phyloP scores from a whole-genome alignment of 2,888 invertebrate species.

The Acrobasis consociella region DNA sequence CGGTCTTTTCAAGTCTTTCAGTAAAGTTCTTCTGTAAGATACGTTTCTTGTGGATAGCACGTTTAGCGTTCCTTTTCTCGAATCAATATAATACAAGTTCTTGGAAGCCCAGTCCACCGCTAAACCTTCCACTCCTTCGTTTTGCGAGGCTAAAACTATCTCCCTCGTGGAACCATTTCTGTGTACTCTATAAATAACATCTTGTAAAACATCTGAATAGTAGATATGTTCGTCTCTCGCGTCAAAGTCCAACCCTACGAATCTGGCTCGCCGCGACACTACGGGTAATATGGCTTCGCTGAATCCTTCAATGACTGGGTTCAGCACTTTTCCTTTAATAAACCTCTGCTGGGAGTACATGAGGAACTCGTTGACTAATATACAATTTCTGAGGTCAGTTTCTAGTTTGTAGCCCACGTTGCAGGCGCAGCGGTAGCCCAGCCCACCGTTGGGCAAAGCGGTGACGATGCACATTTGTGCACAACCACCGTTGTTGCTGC shows the following conservation, averaged over 20 bases:
- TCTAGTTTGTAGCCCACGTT: constrained; percentile 92
- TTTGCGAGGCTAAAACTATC: constrained; percentile 96
- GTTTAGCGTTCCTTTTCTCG: constrained; percentile 96
- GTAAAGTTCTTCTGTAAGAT: constrained; percentile 90
- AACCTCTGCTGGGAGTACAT: constrained; percentile 98
- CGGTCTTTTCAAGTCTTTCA: constrained; percentile 95
- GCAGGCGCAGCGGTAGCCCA: constrained; percentile 96
- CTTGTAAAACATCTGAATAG: constrained; percentile 98
- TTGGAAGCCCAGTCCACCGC: constrained; percentile 98
- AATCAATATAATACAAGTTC: constrained; percentile 97
- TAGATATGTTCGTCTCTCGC: constrained; percentile 95
- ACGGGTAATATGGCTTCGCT: constrained; percentile 98
- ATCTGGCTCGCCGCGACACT: constrained; percentile 94
- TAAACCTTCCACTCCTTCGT: constrained; percentile 97
- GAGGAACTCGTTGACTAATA: constrained; percentile 92
- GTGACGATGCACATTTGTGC: constrained; percentile 97
- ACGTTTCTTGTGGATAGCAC: constrained; percentile 95
- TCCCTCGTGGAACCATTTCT: constrained; percentile 91
- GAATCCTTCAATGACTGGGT: constrained; percentile 94
- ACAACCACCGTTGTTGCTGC: constrained; percentile 93
- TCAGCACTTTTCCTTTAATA: constrained; percentile 95
- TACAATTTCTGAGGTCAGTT: constrained; percentile 89
- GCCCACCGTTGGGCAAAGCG: constrained; percentile 85
- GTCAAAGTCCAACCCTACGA: constrained; percentile 97
- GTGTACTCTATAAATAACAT: constrained; percentile 94